Evolutionary conservation across 2,797 vertebrate genomes (phyloP).

Genomic region (Nyctibius grandis): DNA sequence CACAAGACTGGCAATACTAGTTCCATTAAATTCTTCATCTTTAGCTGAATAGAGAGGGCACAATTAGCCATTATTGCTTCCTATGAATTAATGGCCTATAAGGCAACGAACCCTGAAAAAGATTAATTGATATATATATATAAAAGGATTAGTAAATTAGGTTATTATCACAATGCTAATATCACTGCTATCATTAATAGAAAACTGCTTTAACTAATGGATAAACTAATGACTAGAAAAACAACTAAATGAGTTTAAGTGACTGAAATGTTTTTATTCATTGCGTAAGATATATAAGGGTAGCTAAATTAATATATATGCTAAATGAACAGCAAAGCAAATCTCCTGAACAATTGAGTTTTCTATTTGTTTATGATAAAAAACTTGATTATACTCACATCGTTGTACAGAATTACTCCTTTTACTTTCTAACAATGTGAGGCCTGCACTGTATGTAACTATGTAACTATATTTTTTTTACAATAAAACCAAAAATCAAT

Average conservation of each 20-base stretch:
- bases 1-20: background rate
- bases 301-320: background rate
- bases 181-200: background rate
- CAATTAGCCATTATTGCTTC: background rate
- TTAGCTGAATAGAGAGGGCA: background rate
- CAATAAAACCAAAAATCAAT: background rate
- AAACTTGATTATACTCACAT: background rate
- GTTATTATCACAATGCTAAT: background rate
- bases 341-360: background rate
- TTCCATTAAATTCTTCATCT: background rate
- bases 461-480: background rate
- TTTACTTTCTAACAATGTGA: background rate
- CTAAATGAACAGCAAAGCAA: background rate
- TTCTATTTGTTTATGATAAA: background rate
- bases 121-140: background rate
- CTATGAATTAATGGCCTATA: background rate
- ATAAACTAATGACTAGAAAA: constrained; percentile 5
- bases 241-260: background rate
- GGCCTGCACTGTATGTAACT: background rate
- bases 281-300: background rate
- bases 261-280: background rate
- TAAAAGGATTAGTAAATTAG: background rate
- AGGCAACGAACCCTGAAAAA: background rate
- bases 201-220: background rate
- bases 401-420: background rate